Evolutionary conservation across 2,797 vertebrate species (phyloP).

Genomic region (Mallotus villosus): DNA sequence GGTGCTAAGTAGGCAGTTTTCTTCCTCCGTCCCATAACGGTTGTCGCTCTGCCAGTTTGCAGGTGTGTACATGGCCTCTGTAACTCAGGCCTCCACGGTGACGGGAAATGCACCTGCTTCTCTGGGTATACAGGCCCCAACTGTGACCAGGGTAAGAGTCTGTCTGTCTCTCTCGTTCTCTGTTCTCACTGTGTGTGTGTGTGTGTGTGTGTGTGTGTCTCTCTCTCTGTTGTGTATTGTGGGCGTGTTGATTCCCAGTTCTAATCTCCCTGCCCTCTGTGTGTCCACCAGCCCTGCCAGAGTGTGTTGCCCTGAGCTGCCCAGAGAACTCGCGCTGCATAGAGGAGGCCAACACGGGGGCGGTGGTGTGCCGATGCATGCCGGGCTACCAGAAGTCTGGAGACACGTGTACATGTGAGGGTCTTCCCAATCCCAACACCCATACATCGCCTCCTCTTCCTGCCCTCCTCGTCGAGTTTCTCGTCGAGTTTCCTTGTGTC

Average conservation of each 20-base stretch:
- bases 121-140: slow-evolving; percentile 82
- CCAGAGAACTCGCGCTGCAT: slow-evolving; percentile 78
- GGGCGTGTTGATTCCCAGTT: no score
- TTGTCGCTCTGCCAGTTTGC: slow-evolving; percentile 73
- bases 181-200: neutral
- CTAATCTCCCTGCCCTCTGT: neutral
- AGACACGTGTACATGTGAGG: slow-evolving; percentile 82
- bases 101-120: slow-evolving; percentile 83
- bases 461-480: neutral
- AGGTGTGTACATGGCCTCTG: slow-evolving; percentile 86
- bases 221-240: neutral
- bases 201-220: neutral
- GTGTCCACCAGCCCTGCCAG: slow-evolving; percentile 73
- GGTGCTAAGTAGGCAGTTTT: slow-evolving; percentile 75
- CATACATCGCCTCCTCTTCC: neutral
- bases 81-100: slow-evolving; percentile 73
- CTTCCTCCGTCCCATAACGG: slow-evolving; percentile 12
- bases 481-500: no score
- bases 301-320: slow-evolving; percentile 78
- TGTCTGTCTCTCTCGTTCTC: neutral
- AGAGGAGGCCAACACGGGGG: slow-evolving; percentile 63
- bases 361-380: slow-evolving; percentile 80
- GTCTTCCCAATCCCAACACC: neutral
- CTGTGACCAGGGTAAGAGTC: slow-evolving; percentile 81
- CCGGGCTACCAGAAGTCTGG: slow-evolving; percentile 71